These are phyloP conservation scores for Dryobota labecula DNA, from an alignment of 2,888 invertebrate genomes.

Conservation along the genomic window DNA sequence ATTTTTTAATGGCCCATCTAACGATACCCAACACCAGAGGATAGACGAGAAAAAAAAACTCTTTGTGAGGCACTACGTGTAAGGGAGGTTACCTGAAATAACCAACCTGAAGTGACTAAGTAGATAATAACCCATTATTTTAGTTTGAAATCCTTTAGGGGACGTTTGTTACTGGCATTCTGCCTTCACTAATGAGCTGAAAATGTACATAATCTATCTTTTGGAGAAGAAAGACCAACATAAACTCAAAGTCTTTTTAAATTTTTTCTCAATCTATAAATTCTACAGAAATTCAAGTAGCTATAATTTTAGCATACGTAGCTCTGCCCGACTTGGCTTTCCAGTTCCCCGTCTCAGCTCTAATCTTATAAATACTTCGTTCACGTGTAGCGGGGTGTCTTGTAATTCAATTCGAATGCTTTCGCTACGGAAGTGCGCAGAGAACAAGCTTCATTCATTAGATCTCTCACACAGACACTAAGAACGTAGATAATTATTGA, in stretches of 20 bases:
- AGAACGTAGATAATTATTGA: constrained; percentile 45
- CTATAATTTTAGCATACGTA: constrained; percentile 34
- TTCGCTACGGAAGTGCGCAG: constrained; percentile 60
- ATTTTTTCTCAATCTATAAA: neutral
- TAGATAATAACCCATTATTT: too few species aligned
- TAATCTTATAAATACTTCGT: constrained; percentile 70
- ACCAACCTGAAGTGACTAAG: too few species aligned
- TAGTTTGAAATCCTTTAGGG: too few species aligned
- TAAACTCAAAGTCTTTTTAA: neutral
- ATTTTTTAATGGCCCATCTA: too few species aligned
- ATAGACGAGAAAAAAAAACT: too few species aligned
- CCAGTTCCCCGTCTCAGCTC: constrained; percentile 46
- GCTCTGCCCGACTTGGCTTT: constrained; percentile 46
- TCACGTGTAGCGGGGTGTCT: constrained; percentile 64
- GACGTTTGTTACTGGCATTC: too few species aligned
- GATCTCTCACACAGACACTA: constrained; percentile 51
- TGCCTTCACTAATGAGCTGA: neutral
- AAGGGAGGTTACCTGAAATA: too few species aligned
- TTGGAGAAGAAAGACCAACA: neutral
- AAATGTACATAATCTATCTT: neutral
- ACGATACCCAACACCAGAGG: too few species aligned
- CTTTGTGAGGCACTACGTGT: too few species aligned
- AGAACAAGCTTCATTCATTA: constrained; percentile 71
- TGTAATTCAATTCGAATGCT: constrained; percentile 75
- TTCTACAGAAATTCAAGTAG: constrained; percentile 4